Evolutionary conservation across 2,888 invertebrate genomes (phyloP), one percentile per base, ranked within the genome.

Genomic region (Leptinotarsa rubiginosa): DNA sequence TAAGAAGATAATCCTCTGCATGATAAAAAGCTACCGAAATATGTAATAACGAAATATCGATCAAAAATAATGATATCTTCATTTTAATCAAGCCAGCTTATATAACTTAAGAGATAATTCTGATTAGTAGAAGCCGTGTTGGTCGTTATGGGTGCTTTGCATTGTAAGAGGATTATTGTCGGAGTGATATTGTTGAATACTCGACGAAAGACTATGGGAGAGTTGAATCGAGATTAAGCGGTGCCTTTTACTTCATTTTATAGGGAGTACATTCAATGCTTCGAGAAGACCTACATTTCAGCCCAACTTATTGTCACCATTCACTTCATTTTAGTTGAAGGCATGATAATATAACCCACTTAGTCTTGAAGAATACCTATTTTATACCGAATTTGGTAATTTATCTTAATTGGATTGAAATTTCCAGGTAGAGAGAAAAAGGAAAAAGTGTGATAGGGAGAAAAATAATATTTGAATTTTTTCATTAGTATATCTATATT

Each of bases 1-100:
- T 62, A 62, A 62, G 62, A 62, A 62, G 62, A 62, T 62, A 31
- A 62, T 62, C 62, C 31, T 31, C n/a, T 62, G 62, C 62, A 16
- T 62, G 31, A n/a, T 62, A 31, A 62, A 41, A 62, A 62, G 15
- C 41, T n/a, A n/a, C 41, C 31, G 62, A 25, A 62, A 62, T 31
- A 62, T 41, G 15, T 62, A n/a, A 16, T 31, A 62, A 41, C n/a
- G 41, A 41, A 62, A 62, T 31, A 25, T 62, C 16, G 16, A 62
- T 62, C 62, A 41, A 62, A 62, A 62, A 62, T 31, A 62, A 62
- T 62, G 31, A 62, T 31, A 62, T 62, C 62, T 31, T 13, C 62
- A 62, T 62, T 25, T 62, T 62, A 15, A 16, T 31, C 5, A 41
- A 18, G 31, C n/a, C 31, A 31, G 31, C n/a, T 31, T 62, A 15